phyloP scores from a whole-genome alignment of 2,113 vertebrate genomes.

The Lophotis ruficrista region DNA sequence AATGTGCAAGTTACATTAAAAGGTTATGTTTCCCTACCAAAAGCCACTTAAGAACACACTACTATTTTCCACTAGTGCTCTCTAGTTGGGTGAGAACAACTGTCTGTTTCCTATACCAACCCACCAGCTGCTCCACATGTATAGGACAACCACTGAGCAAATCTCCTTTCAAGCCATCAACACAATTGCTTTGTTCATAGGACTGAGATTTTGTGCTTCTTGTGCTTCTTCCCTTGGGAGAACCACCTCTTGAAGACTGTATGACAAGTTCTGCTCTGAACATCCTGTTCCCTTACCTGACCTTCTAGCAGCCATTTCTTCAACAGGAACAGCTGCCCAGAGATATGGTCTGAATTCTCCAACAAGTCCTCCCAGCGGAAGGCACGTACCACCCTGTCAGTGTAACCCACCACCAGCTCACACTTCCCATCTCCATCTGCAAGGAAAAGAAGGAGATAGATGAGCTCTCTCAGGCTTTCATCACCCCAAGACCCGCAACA shows the following conservation, averaged over 20 bases:
- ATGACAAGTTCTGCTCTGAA: background rate
- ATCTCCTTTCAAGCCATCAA: background rate
- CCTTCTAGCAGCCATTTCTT: conserved; percentile 98
- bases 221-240: background rate
- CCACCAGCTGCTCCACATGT: background rate
- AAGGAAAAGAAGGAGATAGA: background rate
- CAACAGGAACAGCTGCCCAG: conserved; percentile 88
- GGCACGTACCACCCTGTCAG: conserved; percentile 94
- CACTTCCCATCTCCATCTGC: conserved; percentile 91
- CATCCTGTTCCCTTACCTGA: conserved; percentile 79
- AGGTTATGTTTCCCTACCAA: background rate
- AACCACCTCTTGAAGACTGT: background rate
- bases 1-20: background rate
- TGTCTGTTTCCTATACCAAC: background rate
- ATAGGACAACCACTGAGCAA: background rate
- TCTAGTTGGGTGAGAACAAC: background rate
- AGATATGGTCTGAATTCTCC: conserved; percentile 77
- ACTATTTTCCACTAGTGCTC: background rate
- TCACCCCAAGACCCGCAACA: background rate
- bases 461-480: background rate
- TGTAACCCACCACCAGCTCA: conserved; percentile 95
- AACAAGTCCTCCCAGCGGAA: conserved; percentile 92
- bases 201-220: background rate
- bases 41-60: background rate
- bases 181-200: background rate